Conservation (phyloP, 2,888 invertebrate species). For the Drosophila austrosaltans region DNA sequence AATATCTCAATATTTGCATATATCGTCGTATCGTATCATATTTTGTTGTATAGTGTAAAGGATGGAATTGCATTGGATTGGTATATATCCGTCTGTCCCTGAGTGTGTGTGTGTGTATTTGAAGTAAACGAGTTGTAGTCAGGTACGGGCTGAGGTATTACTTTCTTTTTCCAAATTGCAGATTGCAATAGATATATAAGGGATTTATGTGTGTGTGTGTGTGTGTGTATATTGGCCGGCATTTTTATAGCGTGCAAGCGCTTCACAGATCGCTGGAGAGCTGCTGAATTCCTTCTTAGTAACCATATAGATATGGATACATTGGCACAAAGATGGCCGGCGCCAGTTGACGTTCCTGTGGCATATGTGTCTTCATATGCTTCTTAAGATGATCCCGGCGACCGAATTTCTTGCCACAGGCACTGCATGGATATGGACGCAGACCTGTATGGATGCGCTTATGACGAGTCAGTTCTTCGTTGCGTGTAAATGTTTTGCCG, state of each 20-base stretch:
- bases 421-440: slow-evolving; percentile 92
- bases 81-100: slow-evolving; percentile 12
- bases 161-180: slow-evolving; percentile 37
- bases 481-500: slow-evolving; percentile 95
- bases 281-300: slow-evolving; percentile 76
- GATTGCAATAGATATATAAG: slow-evolving; percentile 36
- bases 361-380: slow-evolving; percentile 93
- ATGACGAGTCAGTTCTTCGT: slow-evolving; percentile 96
- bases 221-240: slow-evolving; percentile 23
- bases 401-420: slow-evolving; percentile 96
- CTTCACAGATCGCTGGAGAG: slow-evolving; percentile 61
- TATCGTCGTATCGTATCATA: slow-evolving; percentile 34
- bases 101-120: slow-evolving; percentile 33
- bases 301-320: slow-evolving; percentile 86
- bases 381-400: slow-evolving; percentile 97
- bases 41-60: background rate
- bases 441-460: slow-evolving; percentile 94
- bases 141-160: slow-evolving; percentile 78
- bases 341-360: slow-evolving; percentile 86
- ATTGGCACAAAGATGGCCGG: slow-evolving; percentile 87
- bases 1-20: slow-evolving; percentile 76
- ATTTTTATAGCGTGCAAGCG: slow-evolving; percentile 73
- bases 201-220: slow-evolving; percentile 5
- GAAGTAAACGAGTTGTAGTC: slow-evolving; percentile 31
- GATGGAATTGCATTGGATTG: slow-evolving; percentile 7